Evolutionary conservation across 2,113 vertebrate genomes (phyloP), one percentile per base, ranked within the genome.

Genomic region (Dascyllus trimaculatus): DNA sequence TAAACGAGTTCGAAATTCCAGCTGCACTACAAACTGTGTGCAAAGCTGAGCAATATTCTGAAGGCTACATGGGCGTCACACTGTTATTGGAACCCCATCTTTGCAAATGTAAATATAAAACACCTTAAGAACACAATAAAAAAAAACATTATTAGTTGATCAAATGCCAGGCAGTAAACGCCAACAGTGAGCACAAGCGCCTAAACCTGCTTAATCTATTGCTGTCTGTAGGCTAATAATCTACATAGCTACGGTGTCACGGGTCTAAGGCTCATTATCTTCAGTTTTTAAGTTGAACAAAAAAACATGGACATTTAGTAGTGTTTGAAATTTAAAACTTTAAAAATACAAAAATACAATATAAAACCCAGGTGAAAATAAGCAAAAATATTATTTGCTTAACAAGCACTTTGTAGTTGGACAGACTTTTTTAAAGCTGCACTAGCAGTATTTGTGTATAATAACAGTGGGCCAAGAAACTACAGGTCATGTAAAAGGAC

Each of bases 1-100:
- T 40, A 75, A 79, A 78, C 68, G 10, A 70, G 69, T 46, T 59
- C 29, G 19, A 76, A 59, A 82, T 66, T 68, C 61, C 61, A 71
- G 76, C 75, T 57, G 68, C 62, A 81, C 75, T 45, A 57, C 69
- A 60, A 76, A 80, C 71, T 53, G 75, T 85, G 85, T 83, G 88
- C 80, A 86, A 87, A 85, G 78, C 79, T 63, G 54, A 59, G 63
- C 24, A 45, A 71, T 58, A 65, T 70, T 54, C 84, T 84, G 81
- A 88, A 89, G 81, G 85, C 74, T 86, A 91, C 84, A 69, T 74
- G 82, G 72, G 85, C 68, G 11, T 82, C 58, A 80, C 48, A 69
- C 79, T 67, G 58, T 80, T 82, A 81, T 59, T 61, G 63, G 69
- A 90, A 86, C 71, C 85, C 69, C 64, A 81, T 60, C 56, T 83